Evolutionary conservation across 2,888 invertebrate species (phyloP), one percentile per base, ranked within the genome.

Genomic region (Notodromas monacha): DNA sequence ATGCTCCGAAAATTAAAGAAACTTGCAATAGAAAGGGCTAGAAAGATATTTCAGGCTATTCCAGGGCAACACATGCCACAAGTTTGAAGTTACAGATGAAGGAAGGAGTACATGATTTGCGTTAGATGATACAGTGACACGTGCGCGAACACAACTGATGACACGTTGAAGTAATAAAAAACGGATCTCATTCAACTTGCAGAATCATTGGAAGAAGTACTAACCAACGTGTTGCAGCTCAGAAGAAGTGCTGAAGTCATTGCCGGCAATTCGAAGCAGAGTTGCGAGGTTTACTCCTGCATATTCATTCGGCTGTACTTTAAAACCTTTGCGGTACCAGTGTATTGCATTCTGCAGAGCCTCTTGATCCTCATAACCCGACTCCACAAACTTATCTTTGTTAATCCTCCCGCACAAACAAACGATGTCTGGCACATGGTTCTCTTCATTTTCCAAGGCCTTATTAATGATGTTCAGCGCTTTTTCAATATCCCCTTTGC

Each of bases 251-350:
- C 72, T 68, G 46, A 96, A 84, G 45, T 84, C 77, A 48, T 81
- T 77, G 30, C 96, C 92, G 38, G 73, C 77, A 41, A 92, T 86
- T 33, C 92, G 86, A 34, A 99, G 56, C 26, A 96, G 56, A 2
- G 96, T 96, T 21, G 92, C 92, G 42, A 96, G 59, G 57, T 96
- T 96, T 36, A 96, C 89, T 33, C 92, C 96, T 14, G 92, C 89
- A 54, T 92, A 96, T 55, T 92, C 92, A 49, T 92, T 84, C 2
- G 89, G 92, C 47, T 92, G 89, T 29, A 86, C 72, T 51, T 89
- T 81, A 48, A 96, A 96, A 30, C 84, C 86, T 51, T 79, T 76
- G 40, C 84, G 60, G 48, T 89, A 89, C 96, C 92, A 92, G 48
- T 72, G 65, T 40, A 92, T 92, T 31, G 96, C 92, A 52, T 70